A percentile compares a stretch with the other conserved stretches of the same genome.
These are phyloP conservation scores for Meloe dianella DNA, from an alignment of 2,888 invertebrate species.

Conservation along the genomic window DNA sequence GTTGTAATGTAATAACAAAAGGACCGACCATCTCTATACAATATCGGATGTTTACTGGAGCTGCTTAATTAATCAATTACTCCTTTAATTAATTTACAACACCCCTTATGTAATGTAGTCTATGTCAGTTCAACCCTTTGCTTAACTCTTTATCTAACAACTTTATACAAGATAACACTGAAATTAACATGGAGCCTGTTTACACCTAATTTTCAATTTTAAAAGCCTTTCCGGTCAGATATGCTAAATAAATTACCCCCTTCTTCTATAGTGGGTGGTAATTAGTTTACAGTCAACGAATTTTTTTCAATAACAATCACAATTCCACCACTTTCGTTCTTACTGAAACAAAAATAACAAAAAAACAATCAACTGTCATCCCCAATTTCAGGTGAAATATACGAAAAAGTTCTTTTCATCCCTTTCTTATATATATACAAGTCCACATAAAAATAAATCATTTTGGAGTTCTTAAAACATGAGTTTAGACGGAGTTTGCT, in stretches of 20 bases:
- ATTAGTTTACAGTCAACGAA: not conserved
- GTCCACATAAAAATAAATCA: conserved; percentile 14
- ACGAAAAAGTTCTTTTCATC: not conserved
- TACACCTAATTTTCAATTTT: conserved; percentile 9
- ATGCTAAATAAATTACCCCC: not conserved
- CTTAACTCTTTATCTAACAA: not conserved
- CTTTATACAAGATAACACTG: conserved; percentile 8
- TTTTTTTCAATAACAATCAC: not conserved
- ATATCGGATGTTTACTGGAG: conserved; percentile 43
- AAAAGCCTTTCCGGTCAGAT: not conserved
- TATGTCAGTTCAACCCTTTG: conserved; percentile 15
- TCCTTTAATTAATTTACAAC: conserved; percentile 47
- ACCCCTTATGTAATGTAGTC: conserved; percentile 29
- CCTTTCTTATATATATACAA: not conserved
- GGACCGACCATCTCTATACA: conserved; percentile 27
- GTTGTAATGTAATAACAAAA: conserved; percentile 18
- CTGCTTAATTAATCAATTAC: conserved; percentile 50
- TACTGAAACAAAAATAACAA: not conserved
- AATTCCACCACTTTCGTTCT: not conserved
- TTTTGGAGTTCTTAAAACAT: conserved; percentile 26
- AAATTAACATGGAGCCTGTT: not conserved
- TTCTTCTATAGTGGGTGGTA: not conserved
- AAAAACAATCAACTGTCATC: not conserved
- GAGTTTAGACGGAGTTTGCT: conserved; percentile 28
- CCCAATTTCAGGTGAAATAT: not conserved